Percentiles rank a stretch among this genome's conserved stretches.
Conservation (phyloP, 2,888 invertebrate genomes). For the Endomychus coccineus region DNA sequence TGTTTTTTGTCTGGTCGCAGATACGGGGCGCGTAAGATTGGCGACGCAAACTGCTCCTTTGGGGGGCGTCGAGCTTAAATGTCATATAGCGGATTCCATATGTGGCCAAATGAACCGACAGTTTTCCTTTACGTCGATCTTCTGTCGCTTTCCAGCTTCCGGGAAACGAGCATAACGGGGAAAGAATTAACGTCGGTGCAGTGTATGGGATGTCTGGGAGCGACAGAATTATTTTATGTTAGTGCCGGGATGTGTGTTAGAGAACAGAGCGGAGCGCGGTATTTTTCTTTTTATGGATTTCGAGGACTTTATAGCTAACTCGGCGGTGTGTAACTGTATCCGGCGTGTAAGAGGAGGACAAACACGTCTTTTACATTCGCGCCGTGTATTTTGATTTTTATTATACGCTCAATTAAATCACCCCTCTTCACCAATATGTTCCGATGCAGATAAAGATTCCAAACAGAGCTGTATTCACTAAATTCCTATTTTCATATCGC, state of each 20-base stretch:
- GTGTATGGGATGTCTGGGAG: too few species aligned
- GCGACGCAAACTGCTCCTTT: slow-evolving; percentile 40
- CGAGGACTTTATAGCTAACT: slow-evolving; percentile 35
- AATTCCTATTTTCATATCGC: too few species aligned
- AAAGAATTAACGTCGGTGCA: too few species aligned
- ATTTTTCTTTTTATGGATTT: slow-evolving; percentile 36
- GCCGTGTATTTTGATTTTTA: slow-evolving; percentile 17
- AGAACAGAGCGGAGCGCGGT: slow-evolving; percentile 28
- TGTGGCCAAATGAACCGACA: slow-evolving; percentile 24
- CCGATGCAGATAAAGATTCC: slow-evolving; percentile 2
- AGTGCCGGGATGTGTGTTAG: slow-evolving; percentile 26
- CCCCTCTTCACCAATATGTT: not conserved
- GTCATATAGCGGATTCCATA: slow-evolving; percentile 37
- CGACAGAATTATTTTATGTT: slow-evolving; percentile 22
- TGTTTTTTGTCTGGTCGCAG: slow-evolving; percentile 31
- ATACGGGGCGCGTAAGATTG: slow-evolving; percentile 38
- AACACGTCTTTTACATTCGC: slow-evolving; percentile 13
- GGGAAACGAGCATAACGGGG: not conserved
- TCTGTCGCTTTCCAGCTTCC: not conserved
- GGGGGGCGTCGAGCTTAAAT: slow-evolving; percentile 42
- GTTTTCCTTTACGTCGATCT: slow-evolving; percentile 5
- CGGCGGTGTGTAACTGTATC: slow-evolving; percentile 30
- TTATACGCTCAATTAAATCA: slow-evolving; percentile 12
- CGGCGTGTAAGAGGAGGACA: slow-evolving; percentile 8
- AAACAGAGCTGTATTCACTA: too few species aligned